phyloP scores from a whole-genome alignment of 2,888 invertebrate species.

The Zhengitettix transpicula region DNA sequence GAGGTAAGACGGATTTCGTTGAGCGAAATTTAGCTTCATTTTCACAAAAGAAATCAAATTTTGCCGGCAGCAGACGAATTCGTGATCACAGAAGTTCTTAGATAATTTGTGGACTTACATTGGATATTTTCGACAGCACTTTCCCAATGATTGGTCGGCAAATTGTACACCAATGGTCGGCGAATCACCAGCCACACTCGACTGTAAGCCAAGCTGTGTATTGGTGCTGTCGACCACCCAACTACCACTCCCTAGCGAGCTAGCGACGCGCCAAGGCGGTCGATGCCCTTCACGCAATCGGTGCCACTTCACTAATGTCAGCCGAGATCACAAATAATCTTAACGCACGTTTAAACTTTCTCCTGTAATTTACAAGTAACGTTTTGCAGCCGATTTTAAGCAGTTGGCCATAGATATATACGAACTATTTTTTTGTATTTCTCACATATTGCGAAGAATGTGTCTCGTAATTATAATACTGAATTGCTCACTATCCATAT shows the following conservation, averaged over 20 bases:
- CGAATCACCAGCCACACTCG: slow-evolving; percentile 26
- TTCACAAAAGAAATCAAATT: slow-evolving; percentile 12
- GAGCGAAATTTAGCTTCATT: background rate
- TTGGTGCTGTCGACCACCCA: slow-evolving; percentile 14
- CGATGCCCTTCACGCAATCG: slow-evolving; percentile 7
- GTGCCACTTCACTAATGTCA: background rate
- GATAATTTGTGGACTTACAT: slow-evolving; percentile 60
- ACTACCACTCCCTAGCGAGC: slow-evolving; percentile 42
- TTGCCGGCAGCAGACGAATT: slow-evolving; percentile 13
- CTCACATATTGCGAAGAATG: no score
- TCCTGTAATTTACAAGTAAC: no score
- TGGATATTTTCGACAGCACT: slow-evolving; percentile 55
- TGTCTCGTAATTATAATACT: no score
- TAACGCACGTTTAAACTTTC: no score
- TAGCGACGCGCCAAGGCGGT: slow-evolving; percentile 12
- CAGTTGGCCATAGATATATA: no score
- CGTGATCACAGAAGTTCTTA: slow-evolving; percentile 28
- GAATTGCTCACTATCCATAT: no score
- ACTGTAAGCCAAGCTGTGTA: slow-evolving; percentile 9
- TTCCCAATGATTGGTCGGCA: slow-evolving; percentile 81
- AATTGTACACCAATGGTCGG: slow-evolving; percentile 72
- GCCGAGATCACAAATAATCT: no score
- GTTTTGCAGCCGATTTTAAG: no score
- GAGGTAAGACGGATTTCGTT: background rate
- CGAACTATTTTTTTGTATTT: no score